Percentiles rank a stretch among this genome's conserved stretches.
phyloP scores from a whole-genome alignment of 2,113 vertebrate genomes.

The Anthoscopus minutus region DNA sequence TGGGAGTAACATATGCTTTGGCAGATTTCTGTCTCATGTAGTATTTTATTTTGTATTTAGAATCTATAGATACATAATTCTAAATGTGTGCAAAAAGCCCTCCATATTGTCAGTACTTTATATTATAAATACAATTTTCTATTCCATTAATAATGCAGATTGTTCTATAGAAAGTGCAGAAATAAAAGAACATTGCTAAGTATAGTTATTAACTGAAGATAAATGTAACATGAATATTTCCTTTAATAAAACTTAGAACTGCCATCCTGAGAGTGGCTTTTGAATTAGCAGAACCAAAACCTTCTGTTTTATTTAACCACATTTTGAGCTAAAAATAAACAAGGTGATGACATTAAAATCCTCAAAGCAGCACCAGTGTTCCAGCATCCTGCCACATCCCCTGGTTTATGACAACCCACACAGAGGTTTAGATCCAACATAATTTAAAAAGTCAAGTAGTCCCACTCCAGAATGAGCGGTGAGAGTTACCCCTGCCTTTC shows the following conservation, averaged over 20 bases:
- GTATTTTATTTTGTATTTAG: not conserved
- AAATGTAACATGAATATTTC: not conserved
- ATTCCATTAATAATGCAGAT: not conserved
- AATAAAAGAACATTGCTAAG: not conserved
- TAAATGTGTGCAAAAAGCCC: not conserved
- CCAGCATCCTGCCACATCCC: not conserved
- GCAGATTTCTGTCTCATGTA: not conserved
- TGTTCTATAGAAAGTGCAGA: not conserved
- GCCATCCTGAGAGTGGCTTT: not conserved
- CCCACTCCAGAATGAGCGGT: not conserved
- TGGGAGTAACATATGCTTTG: not conserved
- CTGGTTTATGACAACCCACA: not conserved
- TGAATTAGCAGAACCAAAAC: not conserved
- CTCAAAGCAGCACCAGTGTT: not conserved
- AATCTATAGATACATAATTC: not conserved
- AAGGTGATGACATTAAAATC: not conserved
- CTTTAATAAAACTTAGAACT: not conserved
- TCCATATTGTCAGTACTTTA: not conserved
- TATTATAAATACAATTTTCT: not conserved
- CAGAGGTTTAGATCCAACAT: not conserved
- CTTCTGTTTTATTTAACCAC: not conserved
- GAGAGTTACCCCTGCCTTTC: constrained; percentile 13
- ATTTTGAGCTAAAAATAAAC: not conserved
- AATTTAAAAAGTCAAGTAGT: not conserved
- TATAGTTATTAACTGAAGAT: not conserved